These are phyloP conservation scores for Lochmaea crataegi DNA, from an alignment of 2,888 invertebrate species.

Conservation along the genomic window DNA sequence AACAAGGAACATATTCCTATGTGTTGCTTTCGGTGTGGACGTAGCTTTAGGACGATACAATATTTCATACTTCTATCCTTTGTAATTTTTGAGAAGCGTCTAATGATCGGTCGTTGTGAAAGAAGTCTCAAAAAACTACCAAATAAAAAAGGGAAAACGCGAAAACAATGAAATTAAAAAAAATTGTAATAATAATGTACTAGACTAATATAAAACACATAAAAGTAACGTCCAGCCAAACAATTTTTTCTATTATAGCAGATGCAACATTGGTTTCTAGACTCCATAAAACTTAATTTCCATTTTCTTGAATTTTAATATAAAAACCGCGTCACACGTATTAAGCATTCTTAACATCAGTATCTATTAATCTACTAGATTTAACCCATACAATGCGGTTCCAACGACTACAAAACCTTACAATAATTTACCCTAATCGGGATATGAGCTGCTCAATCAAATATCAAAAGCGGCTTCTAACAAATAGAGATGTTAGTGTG, in stretches of 20 bases:
- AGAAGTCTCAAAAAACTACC: too few species aligned
- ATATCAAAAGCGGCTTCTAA: slow-evolving; percentile 60
- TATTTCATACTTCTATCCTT: too few species aligned
- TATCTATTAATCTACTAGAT: slow-evolving; percentile 29
- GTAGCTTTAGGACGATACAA: too few species aligned
- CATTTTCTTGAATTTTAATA: neutral
- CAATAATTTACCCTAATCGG: slow-evolving; percentile 56
- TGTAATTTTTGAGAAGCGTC: too few species aligned
- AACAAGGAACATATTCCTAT: too few species aligned
- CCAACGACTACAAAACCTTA: slow-evolving; percentile 42
- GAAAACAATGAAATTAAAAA: too few species aligned
- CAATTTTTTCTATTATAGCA: neutral
- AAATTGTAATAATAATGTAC: neutral
- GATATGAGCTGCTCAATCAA: slow-evolving; percentile 62
- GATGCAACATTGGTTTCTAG: neutral
- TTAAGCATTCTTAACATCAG: slow-evolving; percentile 9
- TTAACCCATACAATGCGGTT: slow-evolving; percentile 34
- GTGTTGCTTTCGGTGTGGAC: too few species aligned
- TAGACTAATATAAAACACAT: slow-evolving; percentile 4
- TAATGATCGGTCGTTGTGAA: too few species aligned
- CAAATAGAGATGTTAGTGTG: slow-evolving; percentile 63
- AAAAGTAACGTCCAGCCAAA: neutral
- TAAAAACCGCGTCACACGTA: neutral
- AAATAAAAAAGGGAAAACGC: too few species aligned
- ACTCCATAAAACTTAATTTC: neutral